Percentiles rank a stretch among this genome's conserved stretches.
Conservation (phyloP, 2,797 vertebrate species). For the Syngnathus rostellatus region DNA sequence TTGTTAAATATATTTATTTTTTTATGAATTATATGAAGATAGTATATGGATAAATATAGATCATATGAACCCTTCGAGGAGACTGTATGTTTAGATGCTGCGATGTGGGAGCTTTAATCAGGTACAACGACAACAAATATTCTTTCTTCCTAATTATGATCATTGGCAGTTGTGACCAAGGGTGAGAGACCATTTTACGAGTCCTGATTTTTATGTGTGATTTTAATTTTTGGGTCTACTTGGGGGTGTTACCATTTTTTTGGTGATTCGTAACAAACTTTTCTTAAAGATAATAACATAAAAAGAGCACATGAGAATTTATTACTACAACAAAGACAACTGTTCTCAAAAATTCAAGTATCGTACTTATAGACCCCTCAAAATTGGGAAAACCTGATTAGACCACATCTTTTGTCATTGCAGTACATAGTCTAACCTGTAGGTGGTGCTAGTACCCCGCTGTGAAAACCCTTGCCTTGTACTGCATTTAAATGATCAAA, state of each 20-base stretch:
- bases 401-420: slow-evolving; percentile 14
- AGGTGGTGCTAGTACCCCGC: slow-evolving; percentile 54
- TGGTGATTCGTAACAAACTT: neutral
- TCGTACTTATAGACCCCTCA: neutral
- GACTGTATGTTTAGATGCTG: slow-evolving; percentile 46
- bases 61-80: slow-evolving; percentile 56
- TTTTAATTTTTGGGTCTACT: slow-evolving; percentile 69
- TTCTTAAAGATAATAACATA: neutral
- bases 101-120: slow-evolving; percentile 31
- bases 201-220: slow-evolving; percentile 31
- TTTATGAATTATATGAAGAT: slow-evolving; percentile 68
- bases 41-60: slow-evolving; percentile 41
- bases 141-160: slow-evolving; percentile 26
- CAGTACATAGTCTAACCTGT: slow-evolving; percentile 57
- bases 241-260: slow-evolving; percentile 34
- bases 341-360: neutral
- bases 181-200: slow-evolving; percentile 59
- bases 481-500: slow-evolving; percentile 39
- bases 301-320: neutral
- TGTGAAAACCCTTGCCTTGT: slow-evolving; percentile 41
- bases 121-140: slow-evolving; percentile 45
- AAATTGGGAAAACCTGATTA: neutral
- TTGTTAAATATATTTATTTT: slow-evolving; percentile 77
- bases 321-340: neutral
- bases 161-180: slow-evolving; percentile 64